Evolutionary conservation across 2,113 vertebrate genomes (phyloP).

Genomic region (Sterna hirundo): DNA sequence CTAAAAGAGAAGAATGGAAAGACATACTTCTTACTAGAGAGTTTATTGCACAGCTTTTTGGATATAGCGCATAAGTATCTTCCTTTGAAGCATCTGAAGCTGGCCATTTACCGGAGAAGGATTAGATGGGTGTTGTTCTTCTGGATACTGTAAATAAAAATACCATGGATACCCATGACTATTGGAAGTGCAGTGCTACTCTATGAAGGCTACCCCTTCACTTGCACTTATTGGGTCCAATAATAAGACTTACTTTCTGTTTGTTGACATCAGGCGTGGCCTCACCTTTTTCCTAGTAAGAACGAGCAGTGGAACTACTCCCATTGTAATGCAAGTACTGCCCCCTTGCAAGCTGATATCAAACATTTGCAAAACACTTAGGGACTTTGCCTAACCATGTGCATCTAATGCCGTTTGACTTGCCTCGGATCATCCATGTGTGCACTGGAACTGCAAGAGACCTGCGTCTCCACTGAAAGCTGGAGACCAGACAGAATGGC

Average conservation of each 20-base stretch:
- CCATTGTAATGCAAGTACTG: background rate
- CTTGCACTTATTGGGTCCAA: background rate
- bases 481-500: background rate
- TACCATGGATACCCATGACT: background rate
- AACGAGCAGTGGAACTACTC: background rate
- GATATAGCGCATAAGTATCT: background rate
- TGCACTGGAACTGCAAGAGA: background rate
- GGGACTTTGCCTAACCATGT: background rate
- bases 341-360: background rate
- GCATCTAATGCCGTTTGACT: background rate
- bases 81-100: background rate
- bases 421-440: background rate
- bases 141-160: background rate
- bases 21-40: background rate
- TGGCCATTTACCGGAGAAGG: background rate
- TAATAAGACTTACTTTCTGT: background rate
- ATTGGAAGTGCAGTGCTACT: background rate
- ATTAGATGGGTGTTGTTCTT: background rate
- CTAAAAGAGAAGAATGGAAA: background rate
- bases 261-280: background rate
- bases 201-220: background rate
- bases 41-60: background rate
- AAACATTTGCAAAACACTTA: background rate
- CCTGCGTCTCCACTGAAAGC: background rate
- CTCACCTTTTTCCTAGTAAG: background rate